Conservation (phyloP, 2,888 invertebrate genomes). For the Lobophora halterata region DNA sequence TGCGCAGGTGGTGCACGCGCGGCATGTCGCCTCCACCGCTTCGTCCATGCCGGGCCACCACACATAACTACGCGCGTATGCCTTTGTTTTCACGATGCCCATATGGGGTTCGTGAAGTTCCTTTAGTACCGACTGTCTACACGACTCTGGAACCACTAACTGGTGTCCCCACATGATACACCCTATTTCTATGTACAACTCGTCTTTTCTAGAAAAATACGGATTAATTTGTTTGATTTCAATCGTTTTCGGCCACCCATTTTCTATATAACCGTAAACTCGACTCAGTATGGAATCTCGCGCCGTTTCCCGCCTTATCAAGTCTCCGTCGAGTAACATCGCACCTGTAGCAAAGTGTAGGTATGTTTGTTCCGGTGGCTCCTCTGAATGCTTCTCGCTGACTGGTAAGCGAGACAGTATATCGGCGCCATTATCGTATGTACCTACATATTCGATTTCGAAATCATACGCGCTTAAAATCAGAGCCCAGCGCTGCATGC, state of each 20-base stretch:
- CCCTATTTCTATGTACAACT: constrained; percentile 4
- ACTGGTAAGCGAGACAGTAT: constrained; percentile 20
- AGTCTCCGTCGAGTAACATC: constrained; percentile 17
- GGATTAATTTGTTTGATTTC: constrained; percentile 12
- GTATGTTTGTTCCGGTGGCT: constrained; percentile 23
- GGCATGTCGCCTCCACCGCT: constrained; percentile 17
- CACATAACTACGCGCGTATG: constrained; percentile 23
- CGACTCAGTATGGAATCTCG: constrained; percentile 22
- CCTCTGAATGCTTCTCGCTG: constrained; percentile 1
- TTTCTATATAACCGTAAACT: constrained; percentile 18
- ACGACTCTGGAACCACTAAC: constrained; percentile 17
- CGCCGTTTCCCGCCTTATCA: constrained; percentile 9
- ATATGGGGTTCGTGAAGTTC: constrained; percentile 20
- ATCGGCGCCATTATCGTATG: constrained; percentile 22
- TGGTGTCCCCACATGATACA: constrained; percentile 24
- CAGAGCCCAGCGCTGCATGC: constrained; percentile 22
- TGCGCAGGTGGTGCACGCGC: constrained; percentile 15
- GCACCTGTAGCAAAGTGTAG: constrained; percentile 22
- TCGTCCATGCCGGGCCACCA: constrained; percentile 21
- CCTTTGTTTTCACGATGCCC: constrained; percentile 24
- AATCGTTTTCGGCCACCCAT: constrained; percentile 26
- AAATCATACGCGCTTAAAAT: constrained; percentile 25
- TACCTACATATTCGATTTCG: constrained; percentile 24
- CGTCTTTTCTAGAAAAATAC: neutral
- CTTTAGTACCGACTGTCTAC: constrained; percentile 5